A percentile compares a stretch with the other conserved stretches of the same genome.
Conservation (phyloP, 2,113 vertebrate genomes). For the Philantomba maxwellii region DNA sequence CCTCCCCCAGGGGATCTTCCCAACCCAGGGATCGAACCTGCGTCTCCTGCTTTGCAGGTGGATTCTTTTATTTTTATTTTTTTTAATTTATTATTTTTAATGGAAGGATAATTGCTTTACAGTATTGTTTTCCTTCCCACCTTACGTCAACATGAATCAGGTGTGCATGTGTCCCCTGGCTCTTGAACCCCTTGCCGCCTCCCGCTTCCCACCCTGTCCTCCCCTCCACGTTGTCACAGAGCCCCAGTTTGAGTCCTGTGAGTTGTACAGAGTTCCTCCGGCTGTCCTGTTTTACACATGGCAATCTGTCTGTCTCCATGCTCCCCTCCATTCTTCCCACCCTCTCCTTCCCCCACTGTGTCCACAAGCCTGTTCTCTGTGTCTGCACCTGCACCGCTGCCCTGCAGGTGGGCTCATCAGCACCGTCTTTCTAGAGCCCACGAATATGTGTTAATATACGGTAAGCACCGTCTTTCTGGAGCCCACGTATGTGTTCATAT, state of each 20-base stretch:
- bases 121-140: not conserved
- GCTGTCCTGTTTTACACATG: not conserved
- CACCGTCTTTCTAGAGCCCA: too few species aligned
- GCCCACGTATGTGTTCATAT: too few species aligned
- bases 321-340: accelerated
- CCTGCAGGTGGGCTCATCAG: not conserved
- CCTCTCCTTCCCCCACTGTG: not conserved
- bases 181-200: not conserved
- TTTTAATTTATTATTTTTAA: not conserved
- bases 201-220: not conserved
- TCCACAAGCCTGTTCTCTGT: not conserved
- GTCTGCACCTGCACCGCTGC: not conserved
- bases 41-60: not conserved
- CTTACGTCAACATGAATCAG: not conserved
- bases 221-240: not conserved
- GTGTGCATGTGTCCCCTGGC: not conserved
- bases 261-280: accelerated
- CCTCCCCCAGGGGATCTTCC: not conserved
- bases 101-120: not conserved
- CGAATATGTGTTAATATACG: too few species aligned
- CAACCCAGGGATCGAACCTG: not conserved
- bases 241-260: not conserved
- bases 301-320: accelerated
- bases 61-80: not conserved
- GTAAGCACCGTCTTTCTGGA: too few species aligned